phyloP scores from a whole-genome alignment of 2,888 invertebrate species.

The Cephus sareptanus region DNA sequence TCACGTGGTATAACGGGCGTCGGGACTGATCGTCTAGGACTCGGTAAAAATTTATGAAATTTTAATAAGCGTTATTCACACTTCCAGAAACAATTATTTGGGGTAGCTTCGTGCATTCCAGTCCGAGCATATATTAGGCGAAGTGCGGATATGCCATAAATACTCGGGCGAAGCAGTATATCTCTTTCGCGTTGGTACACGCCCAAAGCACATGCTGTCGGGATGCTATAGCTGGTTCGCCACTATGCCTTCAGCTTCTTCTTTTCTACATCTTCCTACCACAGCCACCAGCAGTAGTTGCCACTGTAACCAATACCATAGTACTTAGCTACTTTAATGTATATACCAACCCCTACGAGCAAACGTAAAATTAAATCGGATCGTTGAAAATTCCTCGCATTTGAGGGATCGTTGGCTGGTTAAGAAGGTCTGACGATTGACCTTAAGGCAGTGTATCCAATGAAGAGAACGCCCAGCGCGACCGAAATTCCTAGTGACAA shows the following conservation, averaged over 20 bases:
- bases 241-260: constrained; percentile 33
- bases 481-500: not conserved
- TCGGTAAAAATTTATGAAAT: constrained; percentile 12
- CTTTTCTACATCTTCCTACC: constrained; percentile 27
- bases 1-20: too few species aligned
- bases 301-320: too few species aligned
- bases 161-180: constrained; percentile 62
- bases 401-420: constrained; percentile 20
- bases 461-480: not conserved
- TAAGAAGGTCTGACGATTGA: constrained; percentile 49
- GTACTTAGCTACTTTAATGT: too few species aligned
- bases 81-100: constrained; percentile 64
- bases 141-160: constrained; percentile 64
- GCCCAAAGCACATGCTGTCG: constrained; percentile 64
- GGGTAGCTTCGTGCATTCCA: constrained; percentile 53
- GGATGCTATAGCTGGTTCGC: constrained; percentile 26
- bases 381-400: constrained; percentile 39
- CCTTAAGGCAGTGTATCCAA: constrained; percentile 45
- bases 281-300: too few species aligned
- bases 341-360: too few species aligned
- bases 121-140: constrained; percentile 41
- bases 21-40: too few species aligned
- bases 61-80: constrained; percentile 59
- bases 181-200: constrained; percentile 62
- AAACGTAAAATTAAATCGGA: constrained; percentile 19